These are phyloP conservation scores for Cyprinella venusta DNA, from an alignment of 2,797 vertebrate genomes.

Conservation along the genomic window DNA sequence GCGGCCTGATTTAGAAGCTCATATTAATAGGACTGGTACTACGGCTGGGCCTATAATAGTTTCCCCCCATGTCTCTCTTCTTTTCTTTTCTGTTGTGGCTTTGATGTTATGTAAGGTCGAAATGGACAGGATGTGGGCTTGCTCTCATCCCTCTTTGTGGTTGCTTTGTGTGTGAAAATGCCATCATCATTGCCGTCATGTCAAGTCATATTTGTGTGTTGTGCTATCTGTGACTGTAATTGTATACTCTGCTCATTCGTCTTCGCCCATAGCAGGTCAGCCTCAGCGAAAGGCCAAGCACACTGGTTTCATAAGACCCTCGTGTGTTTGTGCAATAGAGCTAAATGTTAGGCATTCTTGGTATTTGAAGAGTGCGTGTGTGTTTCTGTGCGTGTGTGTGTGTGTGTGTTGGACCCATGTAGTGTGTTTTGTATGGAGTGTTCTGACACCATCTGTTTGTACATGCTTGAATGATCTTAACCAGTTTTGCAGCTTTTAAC, in stretches of 20 bases:
- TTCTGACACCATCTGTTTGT: slow-evolving; percentile 68
- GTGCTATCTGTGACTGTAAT: slow-evolving; percentile 58
- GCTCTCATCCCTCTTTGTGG: slow-evolving; percentile 63
- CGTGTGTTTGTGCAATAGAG: slow-evolving; percentile 67
- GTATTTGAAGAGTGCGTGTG: slow-evolving; percentile 65
- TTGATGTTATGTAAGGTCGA: slow-evolving; percentile 54
- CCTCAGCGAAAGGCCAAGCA: slow-evolving; percentile 72
- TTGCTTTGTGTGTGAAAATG: slow-evolving; percentile 58
- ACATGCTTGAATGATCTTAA: slow-evolving; percentile 73
- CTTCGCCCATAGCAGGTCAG: slow-evolving; percentile 64
- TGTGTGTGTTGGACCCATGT: slow-evolving; percentile 30
- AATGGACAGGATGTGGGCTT: slow-evolving; percentile 69
- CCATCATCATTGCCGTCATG: slow-evolving; percentile 62
- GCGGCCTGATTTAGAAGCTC: slow-evolving; percentile 20
- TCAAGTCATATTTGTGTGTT: slow-evolving; percentile 61
- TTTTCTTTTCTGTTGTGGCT: slow-evolving; percentile 53
- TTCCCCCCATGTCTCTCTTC: neutral
- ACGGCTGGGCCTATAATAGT: slow-evolving; percentile 11
- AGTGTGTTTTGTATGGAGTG: slow-evolving; percentile 33
- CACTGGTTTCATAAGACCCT: slow-evolving; percentile 73
- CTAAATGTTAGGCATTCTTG: slow-evolving; percentile 57
- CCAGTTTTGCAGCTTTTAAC: slow-evolving; percentile 81
- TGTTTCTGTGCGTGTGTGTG: slow-evolving; percentile 26
- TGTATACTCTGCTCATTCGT: slow-evolving; percentile 58
- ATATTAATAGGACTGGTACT: slow-evolving; percentile 44